Evolutionary conservation across 92 coral and sea anemone species (phyloP), one percentile per base, ranked within the genome.

Genomic region (Parazoanthus darwini): DNA sequence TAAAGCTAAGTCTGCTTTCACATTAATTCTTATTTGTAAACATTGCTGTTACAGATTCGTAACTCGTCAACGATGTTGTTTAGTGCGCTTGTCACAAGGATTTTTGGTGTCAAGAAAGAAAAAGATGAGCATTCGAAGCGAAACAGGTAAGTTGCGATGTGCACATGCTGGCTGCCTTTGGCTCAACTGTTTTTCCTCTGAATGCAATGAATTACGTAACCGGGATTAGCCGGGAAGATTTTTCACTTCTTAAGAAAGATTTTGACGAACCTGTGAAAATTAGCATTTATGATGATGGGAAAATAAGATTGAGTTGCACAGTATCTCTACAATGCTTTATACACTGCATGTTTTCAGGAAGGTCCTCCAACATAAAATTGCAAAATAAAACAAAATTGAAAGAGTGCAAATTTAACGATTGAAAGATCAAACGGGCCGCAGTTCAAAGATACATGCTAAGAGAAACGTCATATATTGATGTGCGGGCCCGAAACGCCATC

Each of bases 61-160:
- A 97, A 97, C 90, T 97, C 98, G 67, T 97, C 99, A 13, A 97
- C 98, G 16, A 83, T 97, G 88, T 88, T 97, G 81, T 97, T 94
- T 83, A 97, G 99, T 88, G 97, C 99, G 46, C 86, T 97, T 88
- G 91, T 97, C 88, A 97, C 98, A 75, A 93, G 99, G 70, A 93
- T 97, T 22, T 95, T 97, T 92, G 99, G 99, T 26, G 96, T 94
- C 4, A 93, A 95, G 77, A 92, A 92, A 85, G 89, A 93, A 39
- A 96, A 92, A 80, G 98, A 97, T 56, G 99, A 97, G 85, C 96
- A 94, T 87, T 93, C 98, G 10, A 93, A 91, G 75, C 73, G 90
- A 77, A 95, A 95, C 91, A 92, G 98, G 98, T 95, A 25, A 36
- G 88, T 18, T 63, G 16, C 14, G 6, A 5, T 22, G 7, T 36